phyloP scores from a whole-genome alignment of 2,888 invertebrate genomes.

The Xanthorhoe spadicearia region DNA sequence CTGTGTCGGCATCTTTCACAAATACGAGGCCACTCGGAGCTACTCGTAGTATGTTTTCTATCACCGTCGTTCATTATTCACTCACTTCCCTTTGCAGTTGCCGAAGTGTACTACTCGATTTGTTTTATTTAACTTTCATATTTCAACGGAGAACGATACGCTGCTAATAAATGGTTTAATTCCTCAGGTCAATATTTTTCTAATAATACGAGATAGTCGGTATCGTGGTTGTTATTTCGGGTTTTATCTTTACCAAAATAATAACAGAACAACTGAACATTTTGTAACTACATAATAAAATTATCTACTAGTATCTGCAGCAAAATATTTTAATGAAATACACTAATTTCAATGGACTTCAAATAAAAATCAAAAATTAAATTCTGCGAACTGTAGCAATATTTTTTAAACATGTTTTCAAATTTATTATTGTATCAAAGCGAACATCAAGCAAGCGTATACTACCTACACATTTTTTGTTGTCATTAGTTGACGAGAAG shows the following conservation, averaged over 20 bases:
- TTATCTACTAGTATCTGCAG: no score
- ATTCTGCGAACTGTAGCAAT: no score
- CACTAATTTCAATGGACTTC: no score
- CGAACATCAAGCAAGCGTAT: conserved; percentile 41
- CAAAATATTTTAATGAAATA: no score
- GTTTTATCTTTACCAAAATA: background rate
- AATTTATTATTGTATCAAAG: background rate
- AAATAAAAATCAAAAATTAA: no score
- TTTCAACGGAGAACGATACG: conserved; percentile 72
- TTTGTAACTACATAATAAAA: no score
- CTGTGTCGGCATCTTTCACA: conserved; percentile 83
- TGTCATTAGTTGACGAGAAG: conserved; percentile 80
- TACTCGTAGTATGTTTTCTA: conserved; percentile 69
- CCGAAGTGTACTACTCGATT: conserved; percentile 73
- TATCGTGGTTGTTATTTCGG: background rate
- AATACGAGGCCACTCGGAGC: conserved; percentile 75
- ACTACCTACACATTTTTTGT: conserved; percentile 70
- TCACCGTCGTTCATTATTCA: conserved; percentile 83
- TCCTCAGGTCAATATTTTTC: background rate
- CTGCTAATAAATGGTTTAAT: conserved; percentile 70
- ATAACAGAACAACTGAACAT: background rate
- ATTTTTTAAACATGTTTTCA: background rate
- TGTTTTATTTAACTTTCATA: conserved; percentile 83
- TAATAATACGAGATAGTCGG: background rate
- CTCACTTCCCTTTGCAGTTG: conserved; percentile 80